A percentile compares a stretch with the other conserved stretches of the same genome.
phyloP scores from a whole-genome alignment of 2,888 invertebrate species.

The Stenurella melanura region DNA sequence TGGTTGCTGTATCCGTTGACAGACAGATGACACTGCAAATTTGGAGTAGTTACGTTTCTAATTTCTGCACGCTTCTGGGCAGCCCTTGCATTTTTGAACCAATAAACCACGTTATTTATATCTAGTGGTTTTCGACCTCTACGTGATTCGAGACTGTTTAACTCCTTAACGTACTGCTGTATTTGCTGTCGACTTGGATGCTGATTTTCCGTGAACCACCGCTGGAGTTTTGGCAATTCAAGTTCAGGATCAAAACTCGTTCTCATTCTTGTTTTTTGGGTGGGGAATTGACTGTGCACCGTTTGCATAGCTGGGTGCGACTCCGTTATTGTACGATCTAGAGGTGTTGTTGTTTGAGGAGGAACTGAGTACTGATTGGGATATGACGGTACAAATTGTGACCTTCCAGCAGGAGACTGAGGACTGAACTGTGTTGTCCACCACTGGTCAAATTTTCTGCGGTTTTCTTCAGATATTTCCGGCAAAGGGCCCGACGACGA shows the following conservation, averaged over 20 bases:
- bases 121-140: conserved; percentile 95
- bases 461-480: conserved; percentile 88
- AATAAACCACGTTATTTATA: conserved; percentile 96
- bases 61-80: conserved; percentile 94
- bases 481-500: conserved; percentile 80
- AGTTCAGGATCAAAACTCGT: conserved; percentile 98
- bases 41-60: conserved; percentile 76
- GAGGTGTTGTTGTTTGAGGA: conserved; percentile 68
- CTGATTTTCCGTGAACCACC: conserved; percentile 98
- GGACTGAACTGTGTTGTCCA: conserved; percentile 85
- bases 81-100: conserved; percentile 98
- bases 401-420: conserved; percentile 69
- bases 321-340: conserved; percentile 76
- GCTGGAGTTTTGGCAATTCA: conserved; percentile 95
- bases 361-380: conserved; percentile 75
- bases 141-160: conserved; percentile 94
- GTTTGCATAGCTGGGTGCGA: conserved; percentile 85
- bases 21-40: conserved; percentile 78
- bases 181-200: conserved; percentile 98
- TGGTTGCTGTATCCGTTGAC: conserved; percentile 81
- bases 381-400: conserved; percentile 73
- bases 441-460: conserved; percentile 94
- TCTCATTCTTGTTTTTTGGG: conserved; percentile 94
- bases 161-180: conserved; percentile 94
- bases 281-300: conserved; percentile 84